These are phyloP conservation scores for Brachyistius frenatus DNA, from an alignment of 2,113 vertebrate genomes.

Conservation along the genomic window DNA sequence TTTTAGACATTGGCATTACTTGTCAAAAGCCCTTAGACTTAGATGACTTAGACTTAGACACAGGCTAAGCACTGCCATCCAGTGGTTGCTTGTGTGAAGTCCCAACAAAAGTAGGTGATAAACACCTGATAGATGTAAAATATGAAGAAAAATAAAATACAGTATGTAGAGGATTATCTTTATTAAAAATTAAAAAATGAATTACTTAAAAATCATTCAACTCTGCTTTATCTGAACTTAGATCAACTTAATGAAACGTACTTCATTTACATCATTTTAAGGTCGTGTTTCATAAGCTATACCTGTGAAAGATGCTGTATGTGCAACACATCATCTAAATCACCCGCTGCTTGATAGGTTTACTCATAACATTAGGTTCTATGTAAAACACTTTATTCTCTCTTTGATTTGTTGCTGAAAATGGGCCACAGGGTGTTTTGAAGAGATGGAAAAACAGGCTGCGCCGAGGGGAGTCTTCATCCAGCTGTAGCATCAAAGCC, in stretches of 20 bases:
- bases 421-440: neutral
- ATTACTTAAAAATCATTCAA: conserved; percentile 39
- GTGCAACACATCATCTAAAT: conserved; percentile 17
- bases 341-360: neutral
- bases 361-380: neutral
- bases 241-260: neutral
- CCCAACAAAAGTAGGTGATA: neutral
- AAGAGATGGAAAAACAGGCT: conserved; percentile 7
- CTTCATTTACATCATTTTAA: conserved; percentile 7
- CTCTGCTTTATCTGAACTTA: conserved; percentile 17
- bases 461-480: neutral
- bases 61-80: conserved; percentile 55
- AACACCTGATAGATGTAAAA: neutral
- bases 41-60: no score
- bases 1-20: neutral
- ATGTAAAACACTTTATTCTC: conserved; percentile 14
- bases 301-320: neutral
- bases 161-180: conserved; percentile 32
- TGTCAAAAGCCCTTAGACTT: neutral
- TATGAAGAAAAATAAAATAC: neutral
- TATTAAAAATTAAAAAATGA: conserved; percentile 41
- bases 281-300: neutral
- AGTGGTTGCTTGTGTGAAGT: conserved; percentile 35
- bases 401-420: conserved; percentile 9
- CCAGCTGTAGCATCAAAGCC: conserved; percentile 44